Conservation (phyloP, 2,888 invertebrate species). For the Lasioglossum zephyrum region DNA sequence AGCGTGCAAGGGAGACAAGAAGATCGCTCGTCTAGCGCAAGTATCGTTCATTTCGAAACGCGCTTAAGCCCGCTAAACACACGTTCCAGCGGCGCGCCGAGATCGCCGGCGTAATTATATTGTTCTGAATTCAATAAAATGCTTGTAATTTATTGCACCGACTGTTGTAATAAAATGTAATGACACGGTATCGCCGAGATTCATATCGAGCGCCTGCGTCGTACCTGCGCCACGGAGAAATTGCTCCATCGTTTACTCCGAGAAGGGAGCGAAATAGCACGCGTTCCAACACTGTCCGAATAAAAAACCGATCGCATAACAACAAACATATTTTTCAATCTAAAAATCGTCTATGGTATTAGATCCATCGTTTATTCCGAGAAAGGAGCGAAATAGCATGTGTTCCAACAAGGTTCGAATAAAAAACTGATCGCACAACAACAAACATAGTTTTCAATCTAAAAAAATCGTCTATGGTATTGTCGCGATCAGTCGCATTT, state of each 20-base stretch:
- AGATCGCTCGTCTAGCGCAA: constrained; percentile 17
- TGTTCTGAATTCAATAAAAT: constrained; percentile 65
- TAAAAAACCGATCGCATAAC: constrained; percentile 20
- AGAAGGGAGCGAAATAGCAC: constrained; percentile 42
- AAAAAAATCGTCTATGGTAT: background rate
- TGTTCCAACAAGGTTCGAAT: constrained; percentile 10
- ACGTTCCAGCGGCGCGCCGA: constrained; percentile 21
- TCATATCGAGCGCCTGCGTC: constrained; percentile 44
- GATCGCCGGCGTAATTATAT: constrained; percentile 54
- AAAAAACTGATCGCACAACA: constrained; percentile 9
- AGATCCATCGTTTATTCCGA: constrained; percentile 16
- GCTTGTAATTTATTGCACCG: constrained; percentile 57
- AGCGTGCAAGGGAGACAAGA: background rate
- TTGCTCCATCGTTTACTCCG: constrained; percentile 39
- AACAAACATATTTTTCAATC: background rate
- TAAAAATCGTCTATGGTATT: background rate
- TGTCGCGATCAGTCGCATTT: background rate
- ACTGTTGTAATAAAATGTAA: constrained; percentile 60
- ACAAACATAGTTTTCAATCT: background rate
- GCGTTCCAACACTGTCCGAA: constrained; percentile 14
- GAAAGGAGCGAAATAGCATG: constrained; percentile 44
- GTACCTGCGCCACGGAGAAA: constrained; percentile 49
- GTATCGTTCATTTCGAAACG: constrained; percentile 46
- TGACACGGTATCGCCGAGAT: constrained; percentile 59
- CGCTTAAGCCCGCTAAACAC: constrained; percentile 50